Conservation (phyloP, 2,888 invertebrate species). For the Alentia gelatinosa region DNA sequence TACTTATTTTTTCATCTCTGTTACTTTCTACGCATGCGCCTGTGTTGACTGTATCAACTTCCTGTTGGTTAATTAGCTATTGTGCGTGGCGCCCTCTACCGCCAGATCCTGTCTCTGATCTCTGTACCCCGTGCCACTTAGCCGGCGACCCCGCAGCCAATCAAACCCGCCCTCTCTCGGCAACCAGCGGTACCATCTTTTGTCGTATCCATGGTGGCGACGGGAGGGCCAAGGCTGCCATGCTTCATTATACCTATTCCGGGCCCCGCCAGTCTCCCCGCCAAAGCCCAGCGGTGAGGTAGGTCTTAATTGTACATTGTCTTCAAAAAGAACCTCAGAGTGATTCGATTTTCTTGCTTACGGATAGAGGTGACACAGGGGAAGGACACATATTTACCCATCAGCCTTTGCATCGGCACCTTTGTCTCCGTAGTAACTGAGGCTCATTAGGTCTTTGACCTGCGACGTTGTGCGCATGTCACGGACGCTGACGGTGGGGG, state of each 20-base stretch:
- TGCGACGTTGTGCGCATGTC: not conserved
- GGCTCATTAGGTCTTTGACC: conserved; percentile 44
- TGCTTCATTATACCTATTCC: conserved; percentile 21
- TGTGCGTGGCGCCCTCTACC: not conserved
- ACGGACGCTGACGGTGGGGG: not conserved
- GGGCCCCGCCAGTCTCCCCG: not conserved
- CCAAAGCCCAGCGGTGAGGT: not conserved
- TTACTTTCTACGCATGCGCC: not conserved
- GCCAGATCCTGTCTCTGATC: not conserved
- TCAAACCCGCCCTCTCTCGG: conserved; percentile 20
- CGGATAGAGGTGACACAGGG: not conserved
- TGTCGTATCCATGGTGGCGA: not conserved
- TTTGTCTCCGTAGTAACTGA: conserved; percentile 5
- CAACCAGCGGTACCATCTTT: conserved; percentile 8
- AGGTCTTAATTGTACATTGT: conserved; percentile 34
- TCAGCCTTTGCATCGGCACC: not conserved
- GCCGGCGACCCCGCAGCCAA: conserved; percentile 38
- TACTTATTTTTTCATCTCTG: not conserved
- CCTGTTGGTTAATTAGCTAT: conserved; percentile 29
- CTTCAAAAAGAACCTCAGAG: conserved; percentile 8
- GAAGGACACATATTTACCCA: conserved; percentile 45
- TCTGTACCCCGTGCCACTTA: conserved; percentile 8
- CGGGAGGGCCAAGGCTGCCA: conserved; percentile 14
- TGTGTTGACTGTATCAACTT: not conserved
- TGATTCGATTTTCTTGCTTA: not conserved